Evolutionary conservation across 1,140 invertebrate genomes (phyloP), one percentile per base, ranked within the genome.

Genomic region (Hylaeus volcanicus): DNA sequence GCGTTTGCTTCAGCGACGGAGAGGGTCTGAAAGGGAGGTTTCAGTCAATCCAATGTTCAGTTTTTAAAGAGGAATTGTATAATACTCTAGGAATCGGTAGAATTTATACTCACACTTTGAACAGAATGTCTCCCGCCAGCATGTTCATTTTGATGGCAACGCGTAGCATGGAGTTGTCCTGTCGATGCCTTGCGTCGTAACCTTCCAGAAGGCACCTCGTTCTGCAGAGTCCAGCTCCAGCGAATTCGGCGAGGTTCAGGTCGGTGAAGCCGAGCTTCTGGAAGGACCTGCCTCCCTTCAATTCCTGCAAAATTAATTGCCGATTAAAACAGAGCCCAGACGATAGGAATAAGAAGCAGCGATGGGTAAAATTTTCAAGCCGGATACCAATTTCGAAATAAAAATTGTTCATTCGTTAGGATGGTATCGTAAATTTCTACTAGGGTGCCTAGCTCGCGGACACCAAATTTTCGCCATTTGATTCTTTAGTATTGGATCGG

Each of bases 181-280:
- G 97, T 51, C 98, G 95, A 91, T 97, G 96, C 69, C 96, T 94
- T 66, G 96, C 96, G 93, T 99, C 98, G 92, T 99, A 99, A 4
- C 98, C 98, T 94, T 99, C 98, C 37, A 99, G 93, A 68, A 99
- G 95, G 92, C 97, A 99, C 83, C 97, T 96, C 82, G 97, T 95
- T 81, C 95, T 95, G 63, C 96, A 96, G 79, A 96, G 94, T 14
- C 98, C 98, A n/a, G 97, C 96, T 81, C 98, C 98, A 58, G 98
- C 98, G 94, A 98, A 98, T 94, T 99, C 98, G 51, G 98, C 97
- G 87, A 99, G 95, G 94, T 99, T 99, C 81, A 99, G 94, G 94
- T 99, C 98, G 82, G 97, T 98, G 94, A 98, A 99, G 55, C 99
- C 99, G 79, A 99, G 95, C 94, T 99, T 99, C 93, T 98, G 96